phyloP scores from a whole-genome alignment of 2,113 vertebrate species.

The Eolophus roseicapilla region DNA sequence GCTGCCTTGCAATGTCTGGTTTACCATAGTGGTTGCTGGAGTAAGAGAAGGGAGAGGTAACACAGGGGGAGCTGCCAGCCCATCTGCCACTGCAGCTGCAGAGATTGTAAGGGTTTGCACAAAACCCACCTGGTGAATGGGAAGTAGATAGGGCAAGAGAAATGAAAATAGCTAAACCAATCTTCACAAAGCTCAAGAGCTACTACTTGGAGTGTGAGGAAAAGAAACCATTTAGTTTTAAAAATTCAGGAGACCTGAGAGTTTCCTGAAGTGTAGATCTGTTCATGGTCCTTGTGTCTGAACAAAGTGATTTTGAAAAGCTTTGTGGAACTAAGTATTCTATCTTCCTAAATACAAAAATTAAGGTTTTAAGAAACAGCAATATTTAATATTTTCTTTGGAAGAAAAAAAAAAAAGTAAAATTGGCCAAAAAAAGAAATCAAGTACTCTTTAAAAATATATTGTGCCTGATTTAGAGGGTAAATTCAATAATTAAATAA shows the following conservation, averaged over 20 bases:
- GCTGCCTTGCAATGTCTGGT: neutral
- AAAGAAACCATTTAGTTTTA: neutral
- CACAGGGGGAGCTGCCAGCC: neutral
- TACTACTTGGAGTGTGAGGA: neutral
- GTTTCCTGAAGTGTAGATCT: neutral
- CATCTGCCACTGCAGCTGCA: neutral
- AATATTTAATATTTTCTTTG: neutral
- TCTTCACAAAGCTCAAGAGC: neutral
- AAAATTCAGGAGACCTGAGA: neutral
- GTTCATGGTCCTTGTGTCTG: neutral
- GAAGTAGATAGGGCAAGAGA: constrained; percentile 1
- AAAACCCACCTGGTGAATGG: constrained; percentile 10
- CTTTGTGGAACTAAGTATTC: neutral
- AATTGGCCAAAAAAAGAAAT: neutral
- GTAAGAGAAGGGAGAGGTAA: neutral
- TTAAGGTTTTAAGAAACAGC: neutral
- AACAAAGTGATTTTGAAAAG: neutral
- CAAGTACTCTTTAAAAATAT: neutral
- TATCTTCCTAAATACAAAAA: neutral
- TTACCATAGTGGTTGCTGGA: neutral
- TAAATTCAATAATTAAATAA: neutral
- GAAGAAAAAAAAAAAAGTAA: neutral
- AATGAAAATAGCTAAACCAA: neutral
- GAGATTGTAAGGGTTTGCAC: neutral
- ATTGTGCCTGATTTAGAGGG: neutral